These are phyloP conservation scores for Lepetodrilus schrolli DNA, from an alignment of 2,888 invertebrate genomes.

Conservation along the genomic window DNA sequence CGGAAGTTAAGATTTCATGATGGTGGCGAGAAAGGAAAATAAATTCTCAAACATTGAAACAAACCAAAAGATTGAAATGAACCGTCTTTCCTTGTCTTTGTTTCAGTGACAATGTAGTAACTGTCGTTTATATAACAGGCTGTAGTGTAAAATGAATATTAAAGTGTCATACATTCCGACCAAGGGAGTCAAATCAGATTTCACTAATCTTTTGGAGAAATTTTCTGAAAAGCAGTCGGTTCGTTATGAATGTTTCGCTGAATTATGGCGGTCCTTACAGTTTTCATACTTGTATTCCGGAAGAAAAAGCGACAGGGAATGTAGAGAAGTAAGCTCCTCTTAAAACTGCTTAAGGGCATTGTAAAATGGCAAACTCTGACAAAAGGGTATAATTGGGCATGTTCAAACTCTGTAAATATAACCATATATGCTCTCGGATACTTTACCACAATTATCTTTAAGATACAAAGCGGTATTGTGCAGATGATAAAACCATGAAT, in stretches of 20 bases:
- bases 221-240: constrained; percentile 63
- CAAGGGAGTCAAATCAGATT: constrained; percentile 61
- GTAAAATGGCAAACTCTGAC: too few relatives aligned
- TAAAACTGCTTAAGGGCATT: too few relatives aligned
- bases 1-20: not conserved
- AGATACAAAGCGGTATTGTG: too few relatives aligned
- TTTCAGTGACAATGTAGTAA: too few relatives aligned
- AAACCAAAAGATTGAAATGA: not conserved
- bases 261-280: constrained; percentile 65
- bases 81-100: too few relatives aligned
- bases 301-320: constrained; percentile 61
- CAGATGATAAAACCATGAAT: too few relatives aligned
- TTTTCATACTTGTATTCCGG: constrained; percentile 64
- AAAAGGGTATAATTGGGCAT: too few relatives aligned
- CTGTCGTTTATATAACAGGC: not conserved
- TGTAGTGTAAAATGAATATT: not conserved
- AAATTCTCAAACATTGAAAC: not conserved
- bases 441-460: too few relatives aligned
- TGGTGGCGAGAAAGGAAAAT: not conserved
- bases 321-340: constrained; percentile 65
- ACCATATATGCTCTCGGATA: too few relatives aligned
- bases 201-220: constrained; percentile 60
- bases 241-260: constrained; percentile 66
- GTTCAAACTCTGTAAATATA: too few relatives aligned
- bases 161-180: constrained; percentile 43